Evolutionary conservation across 2,888 invertebrate species (phyloP).

Genomic region (Clepsis dumicolana): DNA sequence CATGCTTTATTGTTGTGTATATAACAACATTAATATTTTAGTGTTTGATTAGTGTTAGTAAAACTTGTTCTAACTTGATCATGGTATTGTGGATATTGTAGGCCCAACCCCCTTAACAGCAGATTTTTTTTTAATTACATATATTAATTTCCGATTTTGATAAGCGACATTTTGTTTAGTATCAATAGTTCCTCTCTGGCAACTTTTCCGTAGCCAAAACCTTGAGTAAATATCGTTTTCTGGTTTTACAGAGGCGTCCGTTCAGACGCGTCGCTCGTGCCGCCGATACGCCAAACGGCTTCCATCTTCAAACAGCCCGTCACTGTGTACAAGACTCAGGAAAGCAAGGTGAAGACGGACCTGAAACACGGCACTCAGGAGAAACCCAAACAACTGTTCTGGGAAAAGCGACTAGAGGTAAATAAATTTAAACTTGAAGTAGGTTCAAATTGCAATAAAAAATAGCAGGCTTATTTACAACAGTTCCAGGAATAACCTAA

Average conservation of each 20-base stretch:
- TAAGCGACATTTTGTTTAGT: too few relatives aligned
- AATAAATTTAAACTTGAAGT: not conserved
- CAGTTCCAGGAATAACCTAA: too few relatives aligned
- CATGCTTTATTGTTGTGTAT: conserved; percentile 38
- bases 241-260: conserved; percentile 88
- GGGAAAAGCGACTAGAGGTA: conserved; percentile 92
- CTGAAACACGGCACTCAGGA: conserved; percentile 97
- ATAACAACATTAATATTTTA: conserved; percentile 17
- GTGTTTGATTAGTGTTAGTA: conserved; percentile 4
- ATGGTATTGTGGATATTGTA: conserved; percentile 1
- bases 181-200: conserved; percentile 14
- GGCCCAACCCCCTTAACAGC: not conserved
- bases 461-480: too few relatives aligned
- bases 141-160: not conserved
- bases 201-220: not conserved
- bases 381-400: conserved; percentile 95
- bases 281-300: conserved; percentile 98
- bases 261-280: conserved; percentile 95
- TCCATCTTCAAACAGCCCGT: conserved; percentile 99
- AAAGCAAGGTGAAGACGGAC: conserved; percentile 95
- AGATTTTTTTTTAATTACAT: not conserved
- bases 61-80: conserved; percentile 20
- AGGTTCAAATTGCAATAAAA: too few relatives aligned
- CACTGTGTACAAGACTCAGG: conserved; percentile 96
- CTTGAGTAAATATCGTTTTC: conserved; percentile 5